Evolutionary conservation across 2,797 vertebrate genomes (phyloP).

Genomic region (Typhlichthys eigenmanni): DNA sequence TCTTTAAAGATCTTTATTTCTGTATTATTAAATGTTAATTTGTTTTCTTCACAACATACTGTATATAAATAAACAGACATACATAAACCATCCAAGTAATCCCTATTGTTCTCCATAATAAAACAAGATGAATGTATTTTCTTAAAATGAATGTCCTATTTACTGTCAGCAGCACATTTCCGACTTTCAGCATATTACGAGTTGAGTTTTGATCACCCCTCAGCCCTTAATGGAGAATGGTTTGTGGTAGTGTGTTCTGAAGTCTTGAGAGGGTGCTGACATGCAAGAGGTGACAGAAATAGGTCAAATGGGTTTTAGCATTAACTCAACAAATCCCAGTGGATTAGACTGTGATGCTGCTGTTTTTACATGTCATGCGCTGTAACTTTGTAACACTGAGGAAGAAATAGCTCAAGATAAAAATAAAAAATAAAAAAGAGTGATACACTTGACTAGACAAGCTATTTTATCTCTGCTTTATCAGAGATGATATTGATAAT

Average conservation of each 20-base stretch:
- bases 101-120: conserved; percentile 44
- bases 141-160: conserved; percentile 47
- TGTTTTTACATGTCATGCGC: conserved; percentile 84
- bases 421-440: background rate
- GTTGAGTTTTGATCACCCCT: too few species aligned
- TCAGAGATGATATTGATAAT: too few species aligned
- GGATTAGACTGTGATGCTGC: conserved; percentile 86
- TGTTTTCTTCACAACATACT: conserved; percentile 15
- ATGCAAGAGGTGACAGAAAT: conserved; percentile 86
- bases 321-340: conserved; percentile 90
- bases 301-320: conserved; percentile 91
- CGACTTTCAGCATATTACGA: conserved; percentile 3
- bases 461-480: too few species aligned
- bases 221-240: conserved; percentile 43
- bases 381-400: conserved; percentile 68
- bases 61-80: too few species aligned
- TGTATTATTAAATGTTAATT: conserved; percentile 22
- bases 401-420: conserved; percentile 21
- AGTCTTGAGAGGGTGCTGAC: conserved; percentile 77
- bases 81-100: conserved; percentile 43
- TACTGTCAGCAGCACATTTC: conserved; percentile 50
- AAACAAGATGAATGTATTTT: conserved; percentile 8
- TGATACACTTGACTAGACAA: too few species aligned
- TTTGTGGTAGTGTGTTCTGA: conserved; percentile 60
- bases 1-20: background rate